Conservation (phyloP, 2,888 invertebrate species). For the Ecliptopera silaceata region DNA sequence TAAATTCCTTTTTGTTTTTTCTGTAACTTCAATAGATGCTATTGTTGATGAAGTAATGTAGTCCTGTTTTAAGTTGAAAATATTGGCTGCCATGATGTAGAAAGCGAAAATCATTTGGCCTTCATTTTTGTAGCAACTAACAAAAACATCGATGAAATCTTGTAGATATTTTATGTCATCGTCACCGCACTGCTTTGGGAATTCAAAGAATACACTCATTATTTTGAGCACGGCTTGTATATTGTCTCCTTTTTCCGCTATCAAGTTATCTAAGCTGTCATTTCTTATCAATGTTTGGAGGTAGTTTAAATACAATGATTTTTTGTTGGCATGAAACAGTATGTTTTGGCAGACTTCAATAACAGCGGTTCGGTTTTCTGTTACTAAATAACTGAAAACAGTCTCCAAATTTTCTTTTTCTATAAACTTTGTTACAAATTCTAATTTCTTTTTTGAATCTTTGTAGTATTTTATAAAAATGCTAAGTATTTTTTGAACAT, state of each 20-base stretch:
- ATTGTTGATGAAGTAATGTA: conserved; percentile 65
- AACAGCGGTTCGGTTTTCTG: conserved; percentile 50
- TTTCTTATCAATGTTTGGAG: conserved; percentile 67
- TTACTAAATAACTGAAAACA: conserved; percentile 61
- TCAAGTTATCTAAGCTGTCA: conserved; percentile 64
- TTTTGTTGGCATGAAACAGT: conserved; percentile 66
- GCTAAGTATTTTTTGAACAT: conserved; percentile 53
- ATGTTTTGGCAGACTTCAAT: conserved; percentile 60
- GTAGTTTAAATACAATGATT: conserved; percentile 61
- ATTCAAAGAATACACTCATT: conserved; percentile 67
- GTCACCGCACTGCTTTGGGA: conserved; percentile 55
- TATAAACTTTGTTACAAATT: conserved; percentile 64
- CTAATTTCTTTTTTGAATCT: conserved; percentile 69
- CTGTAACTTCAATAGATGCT: conserved; percentile 51
- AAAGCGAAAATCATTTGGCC: conserved; percentile 71
- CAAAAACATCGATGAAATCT: conserved; percentile 69
- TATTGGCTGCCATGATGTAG: conserved; percentile 63
- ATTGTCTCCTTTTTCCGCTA: conserved; percentile 72
- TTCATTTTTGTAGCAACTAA: conserved; percentile 63
- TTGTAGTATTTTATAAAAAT: conserved; percentile 62
- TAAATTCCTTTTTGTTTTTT: conserved; percentile 63
- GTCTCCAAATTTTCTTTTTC: conserved; percentile 65
- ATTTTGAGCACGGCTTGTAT: conserved; percentile 74
- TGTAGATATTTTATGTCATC: conserved; percentile 55
- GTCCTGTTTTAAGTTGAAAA: conserved; percentile 62